Conservation (phyloP, 2,797 vertebrate genomes). For the Myotis findleyi region DNA sequence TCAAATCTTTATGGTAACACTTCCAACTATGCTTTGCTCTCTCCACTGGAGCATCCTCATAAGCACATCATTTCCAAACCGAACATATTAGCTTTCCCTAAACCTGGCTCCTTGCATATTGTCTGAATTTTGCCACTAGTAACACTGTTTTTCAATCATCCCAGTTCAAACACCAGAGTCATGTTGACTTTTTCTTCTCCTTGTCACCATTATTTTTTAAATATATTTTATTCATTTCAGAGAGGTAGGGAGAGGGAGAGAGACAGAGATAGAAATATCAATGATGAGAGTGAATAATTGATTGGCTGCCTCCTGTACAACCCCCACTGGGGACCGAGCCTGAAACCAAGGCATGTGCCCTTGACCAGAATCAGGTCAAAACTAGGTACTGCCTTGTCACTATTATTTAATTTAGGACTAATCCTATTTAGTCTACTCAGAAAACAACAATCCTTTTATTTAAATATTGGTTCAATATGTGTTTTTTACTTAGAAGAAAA, state of each 20-base stretch:
- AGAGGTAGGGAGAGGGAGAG: too few relatives aligned
- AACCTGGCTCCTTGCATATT: background rate
- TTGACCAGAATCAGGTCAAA: too few relatives aligned
- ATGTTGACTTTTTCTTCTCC: background rate
- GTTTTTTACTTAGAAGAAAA: conserved; percentile 4
- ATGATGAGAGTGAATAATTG: too few relatives aligned
- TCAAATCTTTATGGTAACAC: background rate
- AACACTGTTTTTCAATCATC: background rate
- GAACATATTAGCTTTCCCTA: background rate
- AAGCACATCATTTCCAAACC: background rate
- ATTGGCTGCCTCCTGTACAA: too few relatives aligned
- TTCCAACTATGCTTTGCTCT: background rate
- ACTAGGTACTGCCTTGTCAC: background rate
- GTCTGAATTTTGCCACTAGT: background rate
- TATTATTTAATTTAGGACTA: background rate
- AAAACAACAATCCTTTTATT: background rate
- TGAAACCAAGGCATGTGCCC: too few relatives aligned
- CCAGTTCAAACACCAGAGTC: background rate
- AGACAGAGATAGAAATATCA: too few relatives aligned
- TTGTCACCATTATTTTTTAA: background rate
- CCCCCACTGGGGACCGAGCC: too few relatives aligned
- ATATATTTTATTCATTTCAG: too few relatives aligned
- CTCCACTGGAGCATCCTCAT: background rate
- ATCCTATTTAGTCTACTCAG: background rate
- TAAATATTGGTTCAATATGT: background rate